Conservation (phyloP, 1,140 invertebrate genomes). For the Phthorimaea operculella region DNA sequence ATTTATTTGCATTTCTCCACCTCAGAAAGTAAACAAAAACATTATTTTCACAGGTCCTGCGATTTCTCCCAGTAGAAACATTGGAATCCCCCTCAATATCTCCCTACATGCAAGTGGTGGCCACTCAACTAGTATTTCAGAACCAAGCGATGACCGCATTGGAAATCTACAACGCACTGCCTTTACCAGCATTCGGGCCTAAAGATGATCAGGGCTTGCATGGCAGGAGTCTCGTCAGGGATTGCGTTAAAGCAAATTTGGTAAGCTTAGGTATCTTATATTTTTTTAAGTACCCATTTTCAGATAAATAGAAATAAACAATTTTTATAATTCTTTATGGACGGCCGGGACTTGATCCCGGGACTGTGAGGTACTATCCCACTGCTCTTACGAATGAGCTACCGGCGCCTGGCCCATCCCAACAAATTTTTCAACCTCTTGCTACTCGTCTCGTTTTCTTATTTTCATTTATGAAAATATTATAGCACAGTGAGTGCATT, state of each 20-base stretch:
- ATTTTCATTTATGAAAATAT: too few species aligned
- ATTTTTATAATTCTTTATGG: not conserved
- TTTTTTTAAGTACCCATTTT: conserved; percentile 4
- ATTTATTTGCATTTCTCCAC: too few species aligned
- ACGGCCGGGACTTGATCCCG: not conserved
- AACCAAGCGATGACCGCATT: conserved; percentile 51
- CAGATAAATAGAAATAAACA: too few species aligned
- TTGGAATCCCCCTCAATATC: conserved; percentile 46
- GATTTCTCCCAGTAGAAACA: conserved; percentile 35
- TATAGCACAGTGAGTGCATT: too few species aligned
- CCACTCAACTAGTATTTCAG: conserved; percentile 51
- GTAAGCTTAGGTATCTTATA: too few species aligned
- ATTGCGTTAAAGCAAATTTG: conserved; percentile 59
- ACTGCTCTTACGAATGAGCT: too few species aligned
- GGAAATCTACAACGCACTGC: conserved; percentile 57
- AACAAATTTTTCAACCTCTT: too few species aligned
- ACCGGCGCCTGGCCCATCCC: too few species aligned
- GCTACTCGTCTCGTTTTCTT: too few species aligned
- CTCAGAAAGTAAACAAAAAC: not conserved
- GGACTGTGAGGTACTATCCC: too few species aligned
- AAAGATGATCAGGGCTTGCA: conserved; percentile 54
- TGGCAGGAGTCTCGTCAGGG: conserved; percentile 54
- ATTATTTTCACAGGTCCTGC: conserved; percentile 39
- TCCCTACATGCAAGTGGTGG: conserved; percentile 51
- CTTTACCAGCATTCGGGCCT: conserved; percentile 49